These are phyloP conservation scores for Tyto alba DNA, from an alignment of 2,113 vertebrate species.

Conservation along the genomic window DNA sequence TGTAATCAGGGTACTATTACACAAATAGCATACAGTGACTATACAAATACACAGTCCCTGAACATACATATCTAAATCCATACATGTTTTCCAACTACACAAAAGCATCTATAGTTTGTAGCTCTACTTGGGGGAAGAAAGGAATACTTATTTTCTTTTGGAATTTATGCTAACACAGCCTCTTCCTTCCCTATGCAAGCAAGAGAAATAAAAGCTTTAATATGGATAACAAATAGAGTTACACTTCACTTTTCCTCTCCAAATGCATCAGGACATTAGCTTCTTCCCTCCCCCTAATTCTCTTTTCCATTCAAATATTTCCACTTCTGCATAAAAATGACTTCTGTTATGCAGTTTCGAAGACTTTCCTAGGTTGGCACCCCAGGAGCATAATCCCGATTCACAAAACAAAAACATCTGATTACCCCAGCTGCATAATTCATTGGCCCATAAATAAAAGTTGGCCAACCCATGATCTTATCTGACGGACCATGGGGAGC, in stretches of 20 bases:
- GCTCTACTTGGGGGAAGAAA: neutral
- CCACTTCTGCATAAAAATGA: slow-evolving; percentile 12
- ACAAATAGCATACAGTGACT: neutral
- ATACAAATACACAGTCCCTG: neutral
- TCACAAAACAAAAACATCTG: slow-evolving; percentile 44
- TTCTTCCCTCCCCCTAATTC: neutral
- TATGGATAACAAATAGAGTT: neutral
- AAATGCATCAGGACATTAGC: neutral
- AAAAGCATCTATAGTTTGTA: neutral
- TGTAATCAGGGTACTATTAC: neutral
- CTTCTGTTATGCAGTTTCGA: neutral
- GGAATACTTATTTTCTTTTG: neutral
- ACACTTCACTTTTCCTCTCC: neutral
- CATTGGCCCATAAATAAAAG: neutral
- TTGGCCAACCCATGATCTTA: slow-evolving; percentile 8
- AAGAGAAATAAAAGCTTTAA: neutral
- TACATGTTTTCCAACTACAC: neutral
- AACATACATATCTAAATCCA: neutral
- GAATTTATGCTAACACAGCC: neutral
- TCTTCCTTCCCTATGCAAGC: neutral
- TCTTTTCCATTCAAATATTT: neutral
- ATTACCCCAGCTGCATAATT: slow-evolving; percentile 31
- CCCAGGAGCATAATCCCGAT: neutral
- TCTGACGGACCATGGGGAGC: neutral
- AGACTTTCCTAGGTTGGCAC: slow-evolving; percentile 9